Evolutionary conservation across 2,797 vertebrate genomes (phyloP), one percentile per base, ranked within the genome.

Genomic region (Leptoclinus maculatus): DNA sequence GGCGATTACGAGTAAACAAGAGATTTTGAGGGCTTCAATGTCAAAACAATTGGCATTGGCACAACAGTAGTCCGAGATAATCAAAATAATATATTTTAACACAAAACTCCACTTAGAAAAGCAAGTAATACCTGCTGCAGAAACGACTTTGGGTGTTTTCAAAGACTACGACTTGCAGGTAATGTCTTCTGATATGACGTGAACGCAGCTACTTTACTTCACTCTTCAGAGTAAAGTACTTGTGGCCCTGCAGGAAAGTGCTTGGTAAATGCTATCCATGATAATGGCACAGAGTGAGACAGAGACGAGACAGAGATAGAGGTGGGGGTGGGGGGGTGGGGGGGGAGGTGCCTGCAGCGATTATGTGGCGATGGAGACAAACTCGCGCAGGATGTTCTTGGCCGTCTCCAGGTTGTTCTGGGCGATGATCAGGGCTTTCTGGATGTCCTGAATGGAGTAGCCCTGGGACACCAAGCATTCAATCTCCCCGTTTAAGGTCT

Each of bases 391-490:
- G 83, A 99, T 99, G 79, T 99, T 98, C 93, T 98, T 99, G 92
- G 98, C 98, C 92, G 98, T 99, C 91, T 99, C 98, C 32, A 99
- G 95, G 94, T 99, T 99, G 96, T 99, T 99, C 93, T 99, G 97
- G 82, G 98, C 98, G 71, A 99, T 99, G 95, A 98, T 91, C 93
- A 99, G 93, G 3, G 98, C 98, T 89, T 99, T 99, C 95, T 99
- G 98, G 90, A 99, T 98, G 96, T 99, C 98, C 96, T 99, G 98
- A 88, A 97, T 97, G 85, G 98, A 98, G 93, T 99, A 99, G 75
- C 98, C 98, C 89, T 99, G 98, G 80, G 96, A 99, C 95, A 99
- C 91, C 79, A 99, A 96, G 82, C 93, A 96, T 89, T 99, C 97
- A 0, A 99, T 99, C 95, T 99, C 93, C 13, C 90, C 91, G 3